Conservation (phyloP, 2,113 vertebrate species). For the Chloropsis hardwickii region DNA sequence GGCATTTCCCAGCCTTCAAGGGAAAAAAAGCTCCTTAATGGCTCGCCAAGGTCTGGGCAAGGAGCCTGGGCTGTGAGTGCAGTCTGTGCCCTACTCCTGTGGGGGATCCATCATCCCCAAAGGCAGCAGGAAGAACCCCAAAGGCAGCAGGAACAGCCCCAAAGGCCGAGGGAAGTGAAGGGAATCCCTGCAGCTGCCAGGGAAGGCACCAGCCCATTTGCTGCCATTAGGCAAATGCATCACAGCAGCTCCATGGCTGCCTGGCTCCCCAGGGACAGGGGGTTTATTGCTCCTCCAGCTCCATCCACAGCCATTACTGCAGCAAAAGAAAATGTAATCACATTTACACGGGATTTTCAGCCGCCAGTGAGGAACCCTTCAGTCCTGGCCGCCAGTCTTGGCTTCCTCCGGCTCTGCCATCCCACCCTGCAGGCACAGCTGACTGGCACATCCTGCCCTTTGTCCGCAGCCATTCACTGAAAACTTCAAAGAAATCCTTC, state of each 20-base stretch:
- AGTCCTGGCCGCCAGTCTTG: background rate
- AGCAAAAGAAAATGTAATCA: background rate
- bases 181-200: background rate
- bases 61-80: background rate
- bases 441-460: slow-evolving; percentile 33
- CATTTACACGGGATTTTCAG: slow-evolving; percentile 23
- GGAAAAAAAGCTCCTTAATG: background rate
- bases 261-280: background rate
- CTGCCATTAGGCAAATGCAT: background rate
- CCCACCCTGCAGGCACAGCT: background rate
- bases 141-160: background rate
- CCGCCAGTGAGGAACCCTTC: background rate
- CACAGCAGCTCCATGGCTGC: background rate
- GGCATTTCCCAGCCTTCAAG: background rate
- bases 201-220: background rate
- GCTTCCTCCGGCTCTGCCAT: background rate
- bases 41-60: background rate
- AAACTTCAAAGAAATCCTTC: slow-evolving; percentile 40
- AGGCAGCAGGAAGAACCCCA: background rate
- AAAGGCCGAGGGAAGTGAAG: background rate
- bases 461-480: background rate
- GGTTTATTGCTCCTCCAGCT: background rate
- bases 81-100: fast-evolving
- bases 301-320: background rate
- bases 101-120: background rate